Base-by-base conservation (phyloP, 2,113 vertebrate genomes). In the Ceyx margarethae region DNA sequence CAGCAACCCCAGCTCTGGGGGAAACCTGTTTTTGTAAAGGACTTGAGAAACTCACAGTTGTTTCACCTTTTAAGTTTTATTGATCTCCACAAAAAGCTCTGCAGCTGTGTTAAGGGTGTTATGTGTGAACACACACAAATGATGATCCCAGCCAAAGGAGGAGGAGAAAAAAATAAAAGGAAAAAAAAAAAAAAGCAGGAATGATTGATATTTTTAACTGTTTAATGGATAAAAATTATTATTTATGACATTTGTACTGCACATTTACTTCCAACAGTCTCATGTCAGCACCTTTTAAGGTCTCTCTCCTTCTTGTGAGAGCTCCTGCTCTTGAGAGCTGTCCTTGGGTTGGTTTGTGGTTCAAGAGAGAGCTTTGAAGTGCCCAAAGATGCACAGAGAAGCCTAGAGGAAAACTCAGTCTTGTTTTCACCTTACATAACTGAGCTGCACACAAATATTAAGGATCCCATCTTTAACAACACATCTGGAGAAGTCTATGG, bases 31-130 rank as follows among this genome's bases (percentile, higher is more conserved):
- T 81, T 85, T 74, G 66, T 81, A 89, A 90, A 88, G 53, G 51
- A 61, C 79, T 84, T 62, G 66, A 87, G 81, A 95, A 94, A 71
- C 29, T 90, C 74, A 50, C 57, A 76, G 62, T 66, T 71, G 40
- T 95, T 95, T 71, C 72, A 82, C 73, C 86, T 86, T 87, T 95
- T 53, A 85, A 77, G 71, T 91, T 90, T 91, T 83, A 95, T 82
- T 72, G 90, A 95, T 87, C 78, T 79, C 58, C 87, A 26, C 64
- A 56, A 82, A 93, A 95, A 95, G 56, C 85, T 84, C 53, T 54
- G 65, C 61, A 48, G 54, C 64, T 79, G 48, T 54, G 62, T 46
- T 90, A 75, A 87, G 71, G 13, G 3, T 16, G 6, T 87, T 90
- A 73, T 3, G 48, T 93, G 88, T 62, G 88, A 91, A 74, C 0